phyloP scores from a whole-genome alignment of 2,113 vertebrate species.

The Muntiacus muntjak region DNA sequence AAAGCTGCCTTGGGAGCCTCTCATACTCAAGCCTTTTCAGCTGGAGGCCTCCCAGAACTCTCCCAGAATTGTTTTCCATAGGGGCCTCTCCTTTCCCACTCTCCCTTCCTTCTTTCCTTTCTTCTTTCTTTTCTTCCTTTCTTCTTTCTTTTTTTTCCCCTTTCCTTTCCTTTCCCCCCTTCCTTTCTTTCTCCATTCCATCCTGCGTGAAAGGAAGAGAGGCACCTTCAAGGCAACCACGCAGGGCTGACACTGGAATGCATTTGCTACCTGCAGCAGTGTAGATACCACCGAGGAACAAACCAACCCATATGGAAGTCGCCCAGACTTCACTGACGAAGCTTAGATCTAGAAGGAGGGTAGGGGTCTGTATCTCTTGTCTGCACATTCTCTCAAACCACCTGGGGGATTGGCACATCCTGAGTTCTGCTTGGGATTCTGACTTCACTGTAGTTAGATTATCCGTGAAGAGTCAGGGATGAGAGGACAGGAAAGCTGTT shows the following conservation, averaged over 20 bases:
- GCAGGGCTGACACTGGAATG: background rate
- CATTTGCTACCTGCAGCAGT: background rate
- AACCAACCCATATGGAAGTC: background rate
- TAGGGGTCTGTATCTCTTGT: background rate
- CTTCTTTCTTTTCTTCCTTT: background rate
- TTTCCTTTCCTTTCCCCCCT: background rate
- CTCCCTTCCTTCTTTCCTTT: rapidly evolving
- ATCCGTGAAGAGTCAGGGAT: background rate
- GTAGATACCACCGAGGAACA: background rate
- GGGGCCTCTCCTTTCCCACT: background rate
- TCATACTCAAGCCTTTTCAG: slow-evolving; percentile 38
- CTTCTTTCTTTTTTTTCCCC: background rate
- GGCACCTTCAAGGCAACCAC: background rate
- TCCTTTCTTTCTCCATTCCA: background rate
- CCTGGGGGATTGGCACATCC: background rate
- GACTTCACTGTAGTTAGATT: background rate
- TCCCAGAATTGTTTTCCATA: slow-evolving; percentile 4
- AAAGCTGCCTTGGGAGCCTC: background rate
- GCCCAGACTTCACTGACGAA: background rate
- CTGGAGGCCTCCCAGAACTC: slow-evolving; percentile 2
- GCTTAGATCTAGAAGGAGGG: background rate
- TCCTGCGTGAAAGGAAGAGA: background rate
- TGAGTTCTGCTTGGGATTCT: background rate
- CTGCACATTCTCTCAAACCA: background rate
- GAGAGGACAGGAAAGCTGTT: background rate